phyloP scores from a whole-genome alignment of 2,113 vertebrate genomes.

The Aegypius monachus region DNA sequence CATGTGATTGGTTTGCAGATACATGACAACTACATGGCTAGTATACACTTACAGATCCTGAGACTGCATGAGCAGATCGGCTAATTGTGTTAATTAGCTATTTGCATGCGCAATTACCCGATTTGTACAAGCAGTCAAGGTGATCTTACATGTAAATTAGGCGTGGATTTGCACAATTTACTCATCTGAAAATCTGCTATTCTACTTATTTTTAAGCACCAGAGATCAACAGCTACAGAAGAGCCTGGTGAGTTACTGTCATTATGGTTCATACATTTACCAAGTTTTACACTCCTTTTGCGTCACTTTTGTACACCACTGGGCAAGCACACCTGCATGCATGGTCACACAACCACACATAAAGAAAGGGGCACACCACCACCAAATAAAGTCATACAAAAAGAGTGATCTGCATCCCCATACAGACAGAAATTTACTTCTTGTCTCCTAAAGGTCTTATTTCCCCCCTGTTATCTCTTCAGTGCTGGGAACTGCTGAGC shows the following conservation, averaged over 20 bases:
- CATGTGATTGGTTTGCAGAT: background rate
- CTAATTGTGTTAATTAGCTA: constrained; percentile 61
- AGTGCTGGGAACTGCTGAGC: constrained; percentile 79
- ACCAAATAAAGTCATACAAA: constrained; percentile 20
- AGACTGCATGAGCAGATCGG: background rate
- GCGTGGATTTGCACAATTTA: constrained; percentile 26
- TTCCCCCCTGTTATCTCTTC: constrained; percentile 70
- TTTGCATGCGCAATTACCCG: constrained; percentile 51
- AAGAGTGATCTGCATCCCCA: background rate
- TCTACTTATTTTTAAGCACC: constrained; percentile 26
- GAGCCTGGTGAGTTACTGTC: background rate
- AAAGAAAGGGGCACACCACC: background rate
- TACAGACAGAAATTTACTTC: background rate
- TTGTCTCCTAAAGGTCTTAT: constrained; percentile 55
- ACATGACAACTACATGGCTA: background rate
- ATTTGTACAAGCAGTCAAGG: constrained; percentile 62
- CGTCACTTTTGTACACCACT: background rate
- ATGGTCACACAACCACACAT: background rate
- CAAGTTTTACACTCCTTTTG: background rate
- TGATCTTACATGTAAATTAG: constrained; percentile 44
- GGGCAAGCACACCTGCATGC: background rate
- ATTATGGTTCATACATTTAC: background rate
- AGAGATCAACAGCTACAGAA: background rate
- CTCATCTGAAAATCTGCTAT: constrained; percentile 11
- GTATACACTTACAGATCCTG: background rate